Percentiles rank a stretch among this genome's conserved stretches.
phyloP scores from a whole-genome alignment of 2,797 vertebrate species.

The Pygocentrus nattereri region DNA sequence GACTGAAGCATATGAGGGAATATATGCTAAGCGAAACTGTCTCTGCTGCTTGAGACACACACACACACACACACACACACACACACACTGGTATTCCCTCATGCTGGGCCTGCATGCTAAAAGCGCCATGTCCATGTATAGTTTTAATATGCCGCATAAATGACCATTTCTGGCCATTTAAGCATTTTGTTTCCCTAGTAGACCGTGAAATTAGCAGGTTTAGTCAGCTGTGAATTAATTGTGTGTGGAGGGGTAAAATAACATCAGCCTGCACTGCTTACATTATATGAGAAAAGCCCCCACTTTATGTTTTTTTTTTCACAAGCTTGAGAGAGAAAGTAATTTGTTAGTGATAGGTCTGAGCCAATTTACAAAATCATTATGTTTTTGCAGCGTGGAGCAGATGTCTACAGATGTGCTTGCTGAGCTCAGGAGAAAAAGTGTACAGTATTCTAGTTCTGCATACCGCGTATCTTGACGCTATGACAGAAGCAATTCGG shows the following conservation, averaged over 20 bases:
- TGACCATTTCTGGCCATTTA: conserved; percentile 73
- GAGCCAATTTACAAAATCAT: conserved; percentile 50
- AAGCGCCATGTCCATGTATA: conserved; percentile 47
- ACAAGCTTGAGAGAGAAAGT: conserved; percentile 46
- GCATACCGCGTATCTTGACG: not conserved
- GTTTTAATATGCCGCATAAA: conserved; percentile 61
- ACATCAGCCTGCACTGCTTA: conserved; percentile 41
- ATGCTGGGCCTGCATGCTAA: conserved; percentile 49
- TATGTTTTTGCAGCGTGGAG: conserved; percentile 30
- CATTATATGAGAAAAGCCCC: conserved; percentile 34
- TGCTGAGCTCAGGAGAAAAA: conserved; percentile 40
- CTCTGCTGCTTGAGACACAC: conserved; percentile 59
- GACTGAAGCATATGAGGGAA: not conserved
- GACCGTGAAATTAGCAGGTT: conserved; percentile 73
- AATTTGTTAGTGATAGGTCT: conserved; percentile 49
- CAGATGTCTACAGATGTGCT: conserved; percentile 42
- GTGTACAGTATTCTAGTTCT: not conserved
- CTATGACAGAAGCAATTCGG: not conserved
- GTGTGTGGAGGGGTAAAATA: conserved; percentile 35
- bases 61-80: conserved; percentile 31
- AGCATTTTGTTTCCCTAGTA: conserved; percentile 72
- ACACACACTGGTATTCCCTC: conserved; percentile 21
- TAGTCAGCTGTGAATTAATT: conserved; percentile 65
- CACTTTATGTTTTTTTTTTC: conserved; percentile 29
- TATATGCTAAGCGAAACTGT: conserved; percentile 41